phyloP scores from a whole-genome alignment of 2,113 vertebrate species.

The Seriola rivoliana region DNA sequence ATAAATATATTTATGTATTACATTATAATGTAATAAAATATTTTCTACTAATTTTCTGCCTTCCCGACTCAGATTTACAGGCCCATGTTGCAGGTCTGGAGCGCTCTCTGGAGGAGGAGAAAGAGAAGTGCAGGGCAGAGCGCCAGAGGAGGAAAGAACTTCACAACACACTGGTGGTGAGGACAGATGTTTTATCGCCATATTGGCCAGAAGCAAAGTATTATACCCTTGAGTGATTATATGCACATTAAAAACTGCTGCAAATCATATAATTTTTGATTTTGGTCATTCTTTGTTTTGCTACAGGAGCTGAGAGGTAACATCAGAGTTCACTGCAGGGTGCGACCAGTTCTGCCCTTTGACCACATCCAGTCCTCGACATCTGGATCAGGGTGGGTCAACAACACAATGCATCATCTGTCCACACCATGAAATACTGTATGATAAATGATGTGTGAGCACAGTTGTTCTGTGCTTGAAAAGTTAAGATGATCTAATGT shows the following conservation, averaged over 20 bases:
- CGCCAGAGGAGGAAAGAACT: conserved; percentile 77
- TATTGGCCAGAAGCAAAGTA: neutral
- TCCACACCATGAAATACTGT: neutral
- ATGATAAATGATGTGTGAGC: neutral
- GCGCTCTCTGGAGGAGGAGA: conserved; percentile 78
- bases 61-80: conserved; percentile 64
- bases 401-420: neutral
- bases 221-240: neutral
- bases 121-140: conserved; percentile 74
- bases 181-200: neutral
- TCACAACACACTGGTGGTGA: conserved; percentile 81
- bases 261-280: neutral
- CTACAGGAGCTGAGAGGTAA: conserved; percentile 83
- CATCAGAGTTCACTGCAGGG: conserved; percentile 84
- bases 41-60: neutral
- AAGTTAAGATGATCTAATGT: neutral
- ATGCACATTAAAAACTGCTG: neutral
- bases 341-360: conserved; percentile 79
- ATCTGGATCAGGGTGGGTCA: conserved; percentile 64
- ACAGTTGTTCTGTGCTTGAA: neutral
- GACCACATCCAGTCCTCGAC: conserved; percentile 64
- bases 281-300: neutral
- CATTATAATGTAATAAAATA: no score
- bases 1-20: neutral
- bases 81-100: conserved; percentile 71